Conservation (phyloP, 2,797 vertebrate genomes). For the Coregonus sp. region DNA sequence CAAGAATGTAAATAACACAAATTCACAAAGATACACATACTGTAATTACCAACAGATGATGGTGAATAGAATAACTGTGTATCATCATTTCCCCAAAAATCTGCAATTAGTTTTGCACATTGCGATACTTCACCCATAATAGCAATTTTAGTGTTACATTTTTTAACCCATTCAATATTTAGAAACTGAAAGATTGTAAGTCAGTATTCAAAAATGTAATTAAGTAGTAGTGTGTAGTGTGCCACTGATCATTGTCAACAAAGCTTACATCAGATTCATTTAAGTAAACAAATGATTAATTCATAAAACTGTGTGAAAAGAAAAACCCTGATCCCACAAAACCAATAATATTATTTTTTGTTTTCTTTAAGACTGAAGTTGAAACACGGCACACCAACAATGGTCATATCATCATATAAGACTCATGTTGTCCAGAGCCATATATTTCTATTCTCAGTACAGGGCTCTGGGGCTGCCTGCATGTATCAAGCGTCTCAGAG, state of each 20-base stretch:
- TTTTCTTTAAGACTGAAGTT: conserved; percentile 73
- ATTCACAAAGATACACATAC: conserved; percentile 38
- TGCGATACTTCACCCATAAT: conserved; percentile 29
- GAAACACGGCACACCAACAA: conserved; percentile 73
- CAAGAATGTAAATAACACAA: conserved; percentile 47
- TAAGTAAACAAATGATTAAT: conserved; percentile 76
- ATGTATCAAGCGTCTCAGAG: neutral
- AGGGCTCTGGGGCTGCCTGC: neutral
- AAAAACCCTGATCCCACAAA: conserved; percentile 74
- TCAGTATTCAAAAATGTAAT: conserved; percentile 64
- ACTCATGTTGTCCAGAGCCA: conserved; percentile 64
- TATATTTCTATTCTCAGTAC: conserved; percentile 53
- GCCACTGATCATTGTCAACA: conserved; percentile 76
- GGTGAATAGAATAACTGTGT: conserved; percentile 82
- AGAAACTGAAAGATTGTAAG: conserved; percentile 48
- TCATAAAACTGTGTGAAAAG: conserved; percentile 77
- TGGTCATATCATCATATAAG: conserved; percentile 63
- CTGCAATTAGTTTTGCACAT: conserved; percentile 76
- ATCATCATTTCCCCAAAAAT: conserved; percentile 70
- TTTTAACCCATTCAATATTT: conserved; percentile 52
- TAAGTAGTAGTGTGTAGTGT: conserved; percentile 36
- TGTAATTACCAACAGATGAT: conserved; percentile 63
- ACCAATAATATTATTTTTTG: conserved; percentile 60
- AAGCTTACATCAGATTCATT: conserved; percentile 72
- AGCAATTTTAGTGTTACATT: conserved; percentile 6